Base-by-base conservation (phyloP, 2,113 vertebrate species). In the Ellobius talpinus region DNA sequence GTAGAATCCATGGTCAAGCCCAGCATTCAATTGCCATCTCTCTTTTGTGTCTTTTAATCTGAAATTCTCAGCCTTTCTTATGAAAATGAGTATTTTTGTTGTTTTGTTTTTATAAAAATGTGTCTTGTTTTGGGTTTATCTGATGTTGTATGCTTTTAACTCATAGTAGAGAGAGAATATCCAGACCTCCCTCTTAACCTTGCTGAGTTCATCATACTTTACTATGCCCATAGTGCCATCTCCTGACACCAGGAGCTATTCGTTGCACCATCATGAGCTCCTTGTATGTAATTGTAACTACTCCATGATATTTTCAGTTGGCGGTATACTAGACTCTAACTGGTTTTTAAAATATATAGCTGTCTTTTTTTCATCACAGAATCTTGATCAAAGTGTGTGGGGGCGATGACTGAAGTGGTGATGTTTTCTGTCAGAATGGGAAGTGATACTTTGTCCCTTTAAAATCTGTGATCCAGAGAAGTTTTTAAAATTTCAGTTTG, bases 121-220 rank as follows among this genome's bases (percentile, higher is more conserved):
- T 87, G 17, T 66, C 47, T 94, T 95, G 76, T 74, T 92, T 95
- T 85, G n/a, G 42, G 33, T 81, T 96, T 87, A 63, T 89, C 26
- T 89, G 24, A 68, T 94, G 8, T 61, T 93, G 10, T 68, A 93
- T 87, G 68, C 61, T 92, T 96, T 78, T 84, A 87, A 52, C 45
- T 58, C 74, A 6, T 50, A 82, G 47, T 61, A 92, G 61, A 77
- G 47, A 14, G 7, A 14, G 7, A 81, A 29, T 65, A 88, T 17
- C 47, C 70, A 65, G 58, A 63, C 23, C 70, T 93, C 31, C 61
- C 23, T 65, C n/a, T 36, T 61, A 79, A 21, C 29, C 19, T 84
- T 78, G 39, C 50, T 82, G 5, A 45, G 26, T 63, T 63, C 66
- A 17, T n/a, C 45, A 47, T 55, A 66, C 9, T 96, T 90, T 55